Base-by-base conservation (phyloP, 2,797 vertebrate species). In the Sebastes trivittatus region DNA sequence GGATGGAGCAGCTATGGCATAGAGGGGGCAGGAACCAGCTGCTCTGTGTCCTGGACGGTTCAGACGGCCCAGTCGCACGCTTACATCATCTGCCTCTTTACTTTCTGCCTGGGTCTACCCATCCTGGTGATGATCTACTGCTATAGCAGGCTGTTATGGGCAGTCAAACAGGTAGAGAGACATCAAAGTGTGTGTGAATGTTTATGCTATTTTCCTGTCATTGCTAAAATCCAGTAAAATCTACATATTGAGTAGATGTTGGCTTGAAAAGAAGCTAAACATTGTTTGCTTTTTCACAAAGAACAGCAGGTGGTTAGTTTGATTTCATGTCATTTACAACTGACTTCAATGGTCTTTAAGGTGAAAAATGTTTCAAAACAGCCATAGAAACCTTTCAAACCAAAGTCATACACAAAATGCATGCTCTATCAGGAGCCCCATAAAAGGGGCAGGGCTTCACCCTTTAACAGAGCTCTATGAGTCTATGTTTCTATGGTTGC, bases 11-110 rank as follows among this genome's bases (percentile, higher is more conserved):
- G 97, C 84, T 98, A 98, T 0, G 96, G 93, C 2, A 23, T 96
- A 22, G 97, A 98, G 84, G 97, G 97, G 0, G 96, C 97, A 0
- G 97, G 97, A 59, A 98, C 97, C 11, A 97, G 96, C 84, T 98
- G 97, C 81, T 98, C 97, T 0, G 96, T 97, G 7, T 95, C 95
- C 29, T 98, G 97, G 97, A 97, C 95, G 0, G 92, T 95, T 0
- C 94, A 90, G 30, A 94, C 96, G 0, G 46, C 89, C 0, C 77
- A 96, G 87, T 97, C 96, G 0, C 95, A 95, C 0, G 96, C 97
- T 82, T 98, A 98, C 82, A 97, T 98, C 92, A 94, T 97, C 94
- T 97, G 97, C 72, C 96, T 98, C 54, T 98, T 98, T 87, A 91
- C 95, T 79, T 98, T 98, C 95, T 98, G 97, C 91, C 83, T 98